Conservation (phyloP, 2,113 vertebrate species). For the Bucco capensis region DNA sequence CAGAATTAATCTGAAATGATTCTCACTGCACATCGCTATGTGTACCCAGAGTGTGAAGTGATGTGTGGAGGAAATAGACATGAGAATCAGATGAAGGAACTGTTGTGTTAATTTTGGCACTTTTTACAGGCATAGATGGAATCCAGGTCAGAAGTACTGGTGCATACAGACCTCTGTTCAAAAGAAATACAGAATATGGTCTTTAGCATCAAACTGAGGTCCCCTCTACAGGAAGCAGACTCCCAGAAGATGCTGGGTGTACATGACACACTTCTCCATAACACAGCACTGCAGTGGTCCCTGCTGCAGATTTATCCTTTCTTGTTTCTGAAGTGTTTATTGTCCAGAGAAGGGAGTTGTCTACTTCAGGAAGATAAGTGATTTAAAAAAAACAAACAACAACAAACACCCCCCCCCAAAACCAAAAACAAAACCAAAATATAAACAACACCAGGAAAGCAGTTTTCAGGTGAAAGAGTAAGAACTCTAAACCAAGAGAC, state of each 20-base stretch:
- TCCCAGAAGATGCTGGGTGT: not conserved
- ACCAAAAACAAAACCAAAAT: not conserved
- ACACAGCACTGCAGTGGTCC: not conserved
- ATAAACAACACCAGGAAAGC: not conserved
- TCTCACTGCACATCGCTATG: not conserved
- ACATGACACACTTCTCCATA: not conserved
- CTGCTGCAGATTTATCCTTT: not conserved
- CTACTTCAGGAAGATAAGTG: not conserved
- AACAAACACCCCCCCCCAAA: not conserved
- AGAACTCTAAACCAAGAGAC: slow-evolving; percentile 2
- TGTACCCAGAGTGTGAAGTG: not conserved
- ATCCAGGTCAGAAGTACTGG: not conserved
- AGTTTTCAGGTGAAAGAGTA: not conserved
- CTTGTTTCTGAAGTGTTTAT: not conserved
- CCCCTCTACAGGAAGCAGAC: not conserved
- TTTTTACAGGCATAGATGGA: not conserved
- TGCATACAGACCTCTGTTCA: not conserved
- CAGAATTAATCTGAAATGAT: not conserved
- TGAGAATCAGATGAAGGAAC: not conserved
- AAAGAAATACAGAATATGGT: not conserved
- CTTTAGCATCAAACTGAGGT: not conserved
- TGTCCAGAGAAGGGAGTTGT: not conserved
- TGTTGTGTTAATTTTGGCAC: not conserved
- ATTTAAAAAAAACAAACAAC: not conserved
- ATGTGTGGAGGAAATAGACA: not conserved